Conservation (phyloP, 2,113 vertebrate species). For the Phasianus colchicus region DNA sequence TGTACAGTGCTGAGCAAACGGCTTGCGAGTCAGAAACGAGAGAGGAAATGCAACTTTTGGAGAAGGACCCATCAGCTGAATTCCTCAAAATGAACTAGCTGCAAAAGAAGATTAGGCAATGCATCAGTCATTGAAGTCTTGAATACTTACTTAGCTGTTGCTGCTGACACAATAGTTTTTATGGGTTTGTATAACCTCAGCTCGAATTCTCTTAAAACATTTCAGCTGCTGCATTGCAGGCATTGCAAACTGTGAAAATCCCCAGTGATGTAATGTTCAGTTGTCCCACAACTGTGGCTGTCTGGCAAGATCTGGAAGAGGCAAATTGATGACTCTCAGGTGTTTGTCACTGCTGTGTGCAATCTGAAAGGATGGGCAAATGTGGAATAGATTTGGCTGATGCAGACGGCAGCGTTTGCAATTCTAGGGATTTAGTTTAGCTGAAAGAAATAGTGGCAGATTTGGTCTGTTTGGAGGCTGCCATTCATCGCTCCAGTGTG, state of each 20-base stretch:
- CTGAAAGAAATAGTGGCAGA: neutral
- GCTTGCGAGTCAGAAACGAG: neutral
- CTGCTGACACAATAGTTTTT: neutral
- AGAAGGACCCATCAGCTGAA: neutral
- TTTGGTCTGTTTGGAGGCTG: neutral
- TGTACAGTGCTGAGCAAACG: neutral
- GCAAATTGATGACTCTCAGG: neutral
- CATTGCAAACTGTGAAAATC: neutral
- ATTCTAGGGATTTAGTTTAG: neutral
- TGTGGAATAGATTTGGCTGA: neutral
- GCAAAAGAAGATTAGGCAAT: neutral
- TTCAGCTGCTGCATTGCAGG: neutral
- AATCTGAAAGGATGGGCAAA: neutral
- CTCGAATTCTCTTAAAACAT: neutral
- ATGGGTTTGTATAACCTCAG: neutral
- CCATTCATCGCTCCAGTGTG: neutral
- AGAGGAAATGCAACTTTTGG: neutral
- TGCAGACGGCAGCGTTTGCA: neutral
- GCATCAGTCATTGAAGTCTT: neutral
- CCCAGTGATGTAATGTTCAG: neutral
- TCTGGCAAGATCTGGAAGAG: neutral
- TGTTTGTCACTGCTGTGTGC: neutral
- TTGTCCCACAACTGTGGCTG: neutral
- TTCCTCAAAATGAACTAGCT: neutral
- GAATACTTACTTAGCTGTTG: neutral